Evolutionary conservation across 2,113 vertebrate genomes (phyloP).

Genomic region (Marmota monax): DNA sequence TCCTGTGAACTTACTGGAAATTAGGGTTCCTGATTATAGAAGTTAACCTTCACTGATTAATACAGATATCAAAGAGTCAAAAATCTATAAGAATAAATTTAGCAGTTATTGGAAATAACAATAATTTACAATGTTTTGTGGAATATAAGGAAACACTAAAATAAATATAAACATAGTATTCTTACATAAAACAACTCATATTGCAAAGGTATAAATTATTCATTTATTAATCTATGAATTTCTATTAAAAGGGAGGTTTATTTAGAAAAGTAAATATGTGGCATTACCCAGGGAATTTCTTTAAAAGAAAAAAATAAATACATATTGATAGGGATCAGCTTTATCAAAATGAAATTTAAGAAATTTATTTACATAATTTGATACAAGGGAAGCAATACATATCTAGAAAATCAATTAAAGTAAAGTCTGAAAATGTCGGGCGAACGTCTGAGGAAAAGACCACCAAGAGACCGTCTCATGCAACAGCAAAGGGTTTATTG

Average conservation of each 20-base stretch:
- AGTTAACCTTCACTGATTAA: not conserved
- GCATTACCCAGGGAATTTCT: not conserved
- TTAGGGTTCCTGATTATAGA: not conserved
- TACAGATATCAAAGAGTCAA: not conserved
- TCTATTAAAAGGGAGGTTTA: not conserved
- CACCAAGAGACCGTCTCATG: too few species aligned
- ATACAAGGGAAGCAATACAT: not conserved
- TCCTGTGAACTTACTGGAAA: not conserved
- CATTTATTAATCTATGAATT: not conserved
- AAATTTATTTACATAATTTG: not conserved
- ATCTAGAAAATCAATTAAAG: not conserved
- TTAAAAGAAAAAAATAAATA: not conserved
- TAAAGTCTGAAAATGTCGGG: not conserved
- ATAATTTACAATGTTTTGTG: not conserved
- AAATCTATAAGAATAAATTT: not conserved
- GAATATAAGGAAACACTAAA: not conserved
- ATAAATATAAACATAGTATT: not conserved
- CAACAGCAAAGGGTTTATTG: too few species aligned
- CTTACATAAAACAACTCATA: not conserved
- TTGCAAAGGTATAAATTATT: not conserved
- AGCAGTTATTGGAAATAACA: not conserved
- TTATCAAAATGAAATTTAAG: not conserved
- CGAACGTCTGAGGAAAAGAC: too few species aligned
- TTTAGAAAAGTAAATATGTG: not conserved
- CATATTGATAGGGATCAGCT: not conserved